A percentile compares a stretch with the other conserved stretches of the same genome.
Evolutionary conservation across 2,113 vertebrate species (phyloP).

Genomic region (Ctenodactylus gundi): DNA sequence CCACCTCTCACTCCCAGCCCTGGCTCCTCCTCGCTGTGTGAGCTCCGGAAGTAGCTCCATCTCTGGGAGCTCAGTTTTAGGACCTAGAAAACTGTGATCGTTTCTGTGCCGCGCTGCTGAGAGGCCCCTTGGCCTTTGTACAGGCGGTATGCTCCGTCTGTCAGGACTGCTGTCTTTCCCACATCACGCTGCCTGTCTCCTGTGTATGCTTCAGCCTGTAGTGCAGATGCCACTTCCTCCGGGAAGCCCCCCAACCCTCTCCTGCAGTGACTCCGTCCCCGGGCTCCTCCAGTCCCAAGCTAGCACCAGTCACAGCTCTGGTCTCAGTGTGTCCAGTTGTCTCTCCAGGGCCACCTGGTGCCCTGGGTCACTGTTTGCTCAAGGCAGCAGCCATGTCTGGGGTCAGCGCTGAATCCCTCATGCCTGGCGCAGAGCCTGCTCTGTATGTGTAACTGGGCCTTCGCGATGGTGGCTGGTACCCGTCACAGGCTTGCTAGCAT

Average conservation of each 20-base stretch:
- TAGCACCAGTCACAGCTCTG: neutral
- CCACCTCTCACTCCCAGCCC: no score
- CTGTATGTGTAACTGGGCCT: neutral
- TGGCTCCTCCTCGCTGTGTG: neutral
- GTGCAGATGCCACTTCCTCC: neutral
- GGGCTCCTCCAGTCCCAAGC: neutral
- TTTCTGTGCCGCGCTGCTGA: neutral
- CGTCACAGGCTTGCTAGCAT: neutral
- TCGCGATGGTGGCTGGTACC: neutral
- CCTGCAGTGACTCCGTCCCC: neutral
- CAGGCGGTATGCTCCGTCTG: neutral
- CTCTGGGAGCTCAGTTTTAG: conserved; percentile 38
- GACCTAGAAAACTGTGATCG: neutral
- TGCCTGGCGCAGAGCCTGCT: neutral
- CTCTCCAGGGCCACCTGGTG: neutral
- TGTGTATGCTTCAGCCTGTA: neutral
- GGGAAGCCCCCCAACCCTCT: neutral
- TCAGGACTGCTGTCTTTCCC: neutral
- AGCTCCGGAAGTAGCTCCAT: neutral
- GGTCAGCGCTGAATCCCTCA: neutral
- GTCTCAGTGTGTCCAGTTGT: neutral
- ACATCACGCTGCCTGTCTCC: neutral
- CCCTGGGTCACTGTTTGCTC: no score
- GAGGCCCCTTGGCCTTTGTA: neutral
- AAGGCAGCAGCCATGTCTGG: neutral